Evolutionary conservation across 1,140 invertebrate genomes (phyloP).

Genomic region (Colletes latitarsis): DNA sequence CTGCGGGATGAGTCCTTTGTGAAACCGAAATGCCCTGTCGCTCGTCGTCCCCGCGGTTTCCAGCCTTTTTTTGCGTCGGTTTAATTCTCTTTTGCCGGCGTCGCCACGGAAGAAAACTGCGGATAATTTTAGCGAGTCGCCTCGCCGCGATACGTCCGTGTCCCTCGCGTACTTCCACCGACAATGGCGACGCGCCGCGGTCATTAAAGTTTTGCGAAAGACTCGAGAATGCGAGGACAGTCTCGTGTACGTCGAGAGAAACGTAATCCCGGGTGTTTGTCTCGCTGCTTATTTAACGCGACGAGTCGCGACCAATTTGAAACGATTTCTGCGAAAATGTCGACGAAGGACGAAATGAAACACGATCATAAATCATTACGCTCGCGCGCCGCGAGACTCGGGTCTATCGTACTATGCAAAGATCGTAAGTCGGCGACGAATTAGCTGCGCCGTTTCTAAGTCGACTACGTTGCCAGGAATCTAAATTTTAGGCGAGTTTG

Average conservation of each 20-base stretch:
- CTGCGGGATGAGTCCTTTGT: slow-evolving; percentile 46
- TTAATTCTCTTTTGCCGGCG: slow-evolving; percentile 44
- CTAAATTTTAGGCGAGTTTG: no score
- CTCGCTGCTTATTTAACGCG: slow-evolving; percentile 3
- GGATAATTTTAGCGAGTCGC: slow-evolving; percentile 67
- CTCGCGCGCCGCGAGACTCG: no score
- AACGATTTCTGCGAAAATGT: no score
- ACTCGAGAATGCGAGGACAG: slow-evolving; percentile 55
- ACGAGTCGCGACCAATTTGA: neutral
- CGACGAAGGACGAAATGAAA: no score
- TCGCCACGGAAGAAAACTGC: slow-evolving; percentile 29
- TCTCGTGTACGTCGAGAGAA: slow-evolving; percentile 25
- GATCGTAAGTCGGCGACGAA: no score
- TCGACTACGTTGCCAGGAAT: no score
- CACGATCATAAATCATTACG: no score
- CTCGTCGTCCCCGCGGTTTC: slow-evolving; percentile 14
- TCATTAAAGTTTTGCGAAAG: slow-evolving; percentile 63
- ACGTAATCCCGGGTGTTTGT: slow-evolving; percentile 7
- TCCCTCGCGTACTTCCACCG: slow-evolving; percentile 63
- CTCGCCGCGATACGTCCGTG: slow-evolving; percentile 60
- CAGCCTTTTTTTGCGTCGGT: slow-evolving; percentile 31
- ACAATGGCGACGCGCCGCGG: slow-evolving; percentile 64
- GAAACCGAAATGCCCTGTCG: slow-evolving; percentile 30
- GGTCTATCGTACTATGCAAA: no score
- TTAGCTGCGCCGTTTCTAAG: no score